Base-by-base conservation (phyloP, 2,797 vertebrate genomes). In the Gallinago stenura region DNA sequence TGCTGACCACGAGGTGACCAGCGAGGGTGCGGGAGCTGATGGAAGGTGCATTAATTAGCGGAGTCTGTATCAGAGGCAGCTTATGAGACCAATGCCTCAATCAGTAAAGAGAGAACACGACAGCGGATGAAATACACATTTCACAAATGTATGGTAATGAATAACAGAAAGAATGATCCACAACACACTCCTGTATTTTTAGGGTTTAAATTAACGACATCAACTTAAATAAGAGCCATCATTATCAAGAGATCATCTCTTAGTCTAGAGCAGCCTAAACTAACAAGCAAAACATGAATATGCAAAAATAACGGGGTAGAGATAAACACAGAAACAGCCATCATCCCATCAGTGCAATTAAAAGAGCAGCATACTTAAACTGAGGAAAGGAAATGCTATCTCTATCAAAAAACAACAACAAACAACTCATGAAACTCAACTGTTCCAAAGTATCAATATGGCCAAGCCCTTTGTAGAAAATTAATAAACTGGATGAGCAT, bases 261-360 rank as follows among this genome's bases (percentile, higher is more conserved):
- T 54, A 92, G 87, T 77, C 71, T 92, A 92, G 37, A 85, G 91
- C 75, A 1, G 86, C 64, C 91, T 94, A 71, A 90, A 83, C 91
- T 95, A 95, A 91, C 91, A 96, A 96, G 91, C 77, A 89, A 94
- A 93, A 96, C 83, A 97, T 95, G 95, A 95, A 96, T 95, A 96
- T 97, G 93, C 88, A 95, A 96, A 97, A 95, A 64, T 82, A 95
- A 92, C 0, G 8, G 83, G 73, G 69, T 79, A 95, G 81, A 90
- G 90, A 95, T 71, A 94, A 94, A 95, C 95, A 92, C 90, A 95
- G 93, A 97, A 95, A 95, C 95, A 96, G 83, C 77, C 83, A 95
- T 95, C 95, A 94, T 94, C 90, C 83, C 68, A 94, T 94, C 93
- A 94, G 60, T 6, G 86, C 91, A 95, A 95, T 97, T 95, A 94